Evolutionary conservation across 2,113 vertebrate genomes (phyloP).

Genomic region (Pollimyrus isidori): DNA sequence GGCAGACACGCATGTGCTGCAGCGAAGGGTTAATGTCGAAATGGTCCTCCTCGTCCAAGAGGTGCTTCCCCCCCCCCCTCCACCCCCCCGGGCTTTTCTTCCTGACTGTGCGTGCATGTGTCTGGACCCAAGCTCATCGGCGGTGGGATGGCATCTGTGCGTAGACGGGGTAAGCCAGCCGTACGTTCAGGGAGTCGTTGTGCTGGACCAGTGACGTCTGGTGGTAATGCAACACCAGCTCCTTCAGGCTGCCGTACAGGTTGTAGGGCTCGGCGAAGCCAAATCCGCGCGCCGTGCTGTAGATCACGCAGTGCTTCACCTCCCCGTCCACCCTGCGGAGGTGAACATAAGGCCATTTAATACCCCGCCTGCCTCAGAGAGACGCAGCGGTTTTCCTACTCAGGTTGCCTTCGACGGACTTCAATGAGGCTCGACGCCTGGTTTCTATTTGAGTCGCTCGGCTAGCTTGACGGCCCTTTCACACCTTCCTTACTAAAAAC

Average conservation of each 20-base stretch:
- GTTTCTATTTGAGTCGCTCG: background rate
- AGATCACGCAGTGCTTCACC: constrained; percentile 97
- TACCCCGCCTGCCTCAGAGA: background rate
- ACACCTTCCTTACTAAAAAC: background rate
- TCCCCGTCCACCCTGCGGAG: constrained; percentile 78
- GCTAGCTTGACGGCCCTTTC: background rate
- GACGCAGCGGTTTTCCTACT: background rate
- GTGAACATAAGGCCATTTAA: background rate
- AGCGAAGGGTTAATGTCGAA: constrained; percentile 47
- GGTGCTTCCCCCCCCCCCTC: background rate
- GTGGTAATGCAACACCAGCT: constrained; percentile 96
- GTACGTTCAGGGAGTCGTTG: constrained; percentile 93
- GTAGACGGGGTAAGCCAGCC: constrained; percentile 87
- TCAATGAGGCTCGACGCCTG: background rate
- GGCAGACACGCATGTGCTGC: constrained; percentile 55
- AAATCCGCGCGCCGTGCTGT: constrained; percentile 86
- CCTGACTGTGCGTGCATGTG: constrained; percentile 9
- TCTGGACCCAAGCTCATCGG: constrained; percentile 70
- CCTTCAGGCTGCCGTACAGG: constrained; percentile 89
- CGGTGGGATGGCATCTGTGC: constrained; percentile 84
- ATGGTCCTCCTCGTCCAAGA: constrained; percentile 10
- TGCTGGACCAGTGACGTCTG: constrained; percentile 93
- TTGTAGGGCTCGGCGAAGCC: constrained; percentile 96
- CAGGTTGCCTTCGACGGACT: background rate
- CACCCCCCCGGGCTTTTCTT: background rate